Conservation (phyloP, 2,888 invertebrate genomes). For the Chalcosyrphus nemorum region DNA sequence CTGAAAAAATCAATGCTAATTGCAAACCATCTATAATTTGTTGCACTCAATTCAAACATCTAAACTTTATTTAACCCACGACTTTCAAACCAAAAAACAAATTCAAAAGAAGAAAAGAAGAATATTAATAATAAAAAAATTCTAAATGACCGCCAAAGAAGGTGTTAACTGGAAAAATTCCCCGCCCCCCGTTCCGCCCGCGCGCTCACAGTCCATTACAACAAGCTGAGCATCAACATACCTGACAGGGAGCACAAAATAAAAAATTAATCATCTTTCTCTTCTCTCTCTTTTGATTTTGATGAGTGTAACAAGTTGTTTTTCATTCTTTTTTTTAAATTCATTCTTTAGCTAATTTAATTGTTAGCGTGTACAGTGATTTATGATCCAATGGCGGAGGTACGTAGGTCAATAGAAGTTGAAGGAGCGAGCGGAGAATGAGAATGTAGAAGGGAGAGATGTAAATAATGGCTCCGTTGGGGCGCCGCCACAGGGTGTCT, state of each 20-base stretch:
- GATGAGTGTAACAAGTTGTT: slow-evolving; percentile 69
- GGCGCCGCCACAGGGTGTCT: slow-evolving; percentile 62
- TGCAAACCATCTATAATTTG: slow-evolving; percentile 25
- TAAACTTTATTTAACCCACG: slow-evolving; percentile 43
- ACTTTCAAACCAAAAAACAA: neutral
- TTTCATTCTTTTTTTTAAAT: slow-evolving; percentile 44
- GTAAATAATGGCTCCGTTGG: slow-evolving; percentile 61
- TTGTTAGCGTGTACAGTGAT: slow-evolving; percentile 67
- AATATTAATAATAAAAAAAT: slow-evolving; percentile 60
- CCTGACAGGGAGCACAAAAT: slow-evolving; percentile 55
- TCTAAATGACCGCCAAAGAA: slow-evolving; percentile 58
- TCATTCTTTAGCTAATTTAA: slow-evolving; percentile 70
- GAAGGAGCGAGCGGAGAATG: slow-evolving; percentile 12
- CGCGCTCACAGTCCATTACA: slow-evolving; percentile 21
- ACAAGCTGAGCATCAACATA: slow-evolving; percentile 50
- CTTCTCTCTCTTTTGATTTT: slow-evolving; percentile 22
- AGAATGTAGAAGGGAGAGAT: slow-evolving; percentile 26
- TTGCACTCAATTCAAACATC: slow-evolving; percentile 38
- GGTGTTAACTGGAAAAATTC: slow-evolving; percentile 68
- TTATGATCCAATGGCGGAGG: slow-evolving; percentile 53
- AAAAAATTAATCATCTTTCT: slow-evolving; percentile 69
- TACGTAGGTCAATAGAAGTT: slow-evolving; percentile 37
- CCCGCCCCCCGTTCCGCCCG: slow-evolving; percentile 37
- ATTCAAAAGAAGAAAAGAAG: slow-evolving; percentile 1
- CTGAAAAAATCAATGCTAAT: slow-evolving; percentile 6